Base-by-base conservation (phyloP, 2,797 vertebrate genomes). In the Cossypha polioptera region DNA sequence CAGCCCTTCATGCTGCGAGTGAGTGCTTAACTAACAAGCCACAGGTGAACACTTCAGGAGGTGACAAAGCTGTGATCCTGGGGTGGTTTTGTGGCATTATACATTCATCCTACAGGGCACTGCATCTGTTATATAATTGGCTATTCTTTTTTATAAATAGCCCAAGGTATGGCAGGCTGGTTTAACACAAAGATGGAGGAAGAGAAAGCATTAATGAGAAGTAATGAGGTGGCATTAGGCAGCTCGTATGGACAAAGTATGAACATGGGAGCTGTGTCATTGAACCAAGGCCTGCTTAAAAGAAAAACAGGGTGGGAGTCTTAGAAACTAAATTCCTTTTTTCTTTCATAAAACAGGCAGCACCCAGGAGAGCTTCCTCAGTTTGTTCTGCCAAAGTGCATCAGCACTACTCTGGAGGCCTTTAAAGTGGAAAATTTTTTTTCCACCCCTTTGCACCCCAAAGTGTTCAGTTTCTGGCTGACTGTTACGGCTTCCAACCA, bases 401-500 rank as follows among this genome's bases (percentile, higher is more conserved):
- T 92, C 83, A 71, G 77, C 50, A 57, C 18, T 62, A 7, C 62
- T 79, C 68, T 51, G 42, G 57, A 93, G 81, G 31, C 91, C 33
- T 68, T 68, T 86, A 55, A 58, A 94, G 15, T 88, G 48, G 69
- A 89, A 91, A 81, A 65, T 51, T 16, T 12, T 5, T 54, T 78
- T 89, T 92, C 78, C 42, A 88, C 42, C 25, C 50, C 35, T 92
- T 78, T 88, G 36, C 38, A 80, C 75, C 43, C 57, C 0, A 0
- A 38, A 88, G 61, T 75, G 5, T 86, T 96, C 54, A 11, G 29
- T 93, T 91, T 86, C 85, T 96, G 84, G 22, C 88, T 92, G 53
- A 9, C 65, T 93, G 13, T 85, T 96, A 74, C 83, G 81, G 84
- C 68, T 95, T 92, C 89, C 89, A 93, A 90, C 84, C 36, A 96